Percentiles rank a stretch among this genome's conserved stretches.
Conservation (phyloP, 2,113 vertebrate species). For the Myocastor coypus region DNA sequence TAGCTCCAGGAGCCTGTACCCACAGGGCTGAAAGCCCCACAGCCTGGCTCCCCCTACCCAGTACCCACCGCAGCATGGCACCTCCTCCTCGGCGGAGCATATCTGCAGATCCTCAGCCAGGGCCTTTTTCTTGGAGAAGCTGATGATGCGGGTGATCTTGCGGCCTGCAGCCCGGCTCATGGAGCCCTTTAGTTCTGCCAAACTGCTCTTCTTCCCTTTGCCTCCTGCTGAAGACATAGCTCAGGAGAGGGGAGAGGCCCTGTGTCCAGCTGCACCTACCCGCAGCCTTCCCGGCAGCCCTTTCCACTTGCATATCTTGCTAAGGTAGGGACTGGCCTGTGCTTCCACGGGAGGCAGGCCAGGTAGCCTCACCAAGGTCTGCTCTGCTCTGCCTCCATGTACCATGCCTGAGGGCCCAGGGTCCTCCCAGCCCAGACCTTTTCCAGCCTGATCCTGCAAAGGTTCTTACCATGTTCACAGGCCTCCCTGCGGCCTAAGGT, state of each 20-base stretch:
- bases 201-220: conserved; percentile 92
- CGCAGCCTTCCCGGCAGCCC: neutral
- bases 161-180: conserved; percentile 96
- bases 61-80: conserved; percentile 93
- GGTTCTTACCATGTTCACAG: conserved; percentile 89
- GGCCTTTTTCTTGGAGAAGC: conserved; percentile 96
- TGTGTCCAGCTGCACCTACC: neutral
- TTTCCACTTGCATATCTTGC: neutral
- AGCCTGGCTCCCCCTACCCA: accelerated
- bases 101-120: conserved; percentile 89
- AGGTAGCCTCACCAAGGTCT: neutral
- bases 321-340: neutral
- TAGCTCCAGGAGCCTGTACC: accelerated
- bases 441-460: neutral
- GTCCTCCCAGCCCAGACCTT: neutral
- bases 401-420: neutral
- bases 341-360: neutral
- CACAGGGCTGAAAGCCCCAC: neutral
- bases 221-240: conserved; percentile 80
- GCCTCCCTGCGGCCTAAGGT: conserved; percentile 84
- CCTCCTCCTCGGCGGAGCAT: conserved; percentile 89
- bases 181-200: conserved; percentile 96
- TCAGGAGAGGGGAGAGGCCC: neutral
- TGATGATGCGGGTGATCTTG: conserved; percentile 98
- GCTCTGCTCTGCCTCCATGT: neutral